Percentiles rank a stretch among this genome's conserved stretches.
These are phyloP conservation scores for Lepidocyrtinus sp. DNA, from an alignment of 2,888 invertebrate genomes.

Conservation along the genomic window DNA sequence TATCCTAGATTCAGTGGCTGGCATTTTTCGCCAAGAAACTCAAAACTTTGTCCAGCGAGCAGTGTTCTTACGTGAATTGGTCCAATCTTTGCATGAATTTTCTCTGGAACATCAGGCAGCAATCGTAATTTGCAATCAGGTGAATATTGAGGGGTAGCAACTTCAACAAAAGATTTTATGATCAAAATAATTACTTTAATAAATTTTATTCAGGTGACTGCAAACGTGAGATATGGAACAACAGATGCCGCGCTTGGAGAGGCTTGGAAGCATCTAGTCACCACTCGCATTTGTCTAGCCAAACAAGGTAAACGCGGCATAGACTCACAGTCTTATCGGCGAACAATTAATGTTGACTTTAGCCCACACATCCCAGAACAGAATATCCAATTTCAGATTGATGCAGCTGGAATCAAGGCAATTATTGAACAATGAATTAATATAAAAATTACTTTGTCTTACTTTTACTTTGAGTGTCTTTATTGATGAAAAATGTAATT, in stretches of 20 bases:
- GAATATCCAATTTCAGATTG: conserved; percentile 32
- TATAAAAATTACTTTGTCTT: too few species aligned
- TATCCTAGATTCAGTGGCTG: conserved; percentile 83
- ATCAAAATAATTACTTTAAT: not conserved
- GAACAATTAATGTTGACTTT: conserved; percentile 76
- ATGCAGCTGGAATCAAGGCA: conserved; percentile 26
- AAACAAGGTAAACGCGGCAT: conserved; percentile 74
- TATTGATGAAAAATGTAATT: too few species aligned
- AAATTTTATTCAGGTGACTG: conserved; percentile 65
- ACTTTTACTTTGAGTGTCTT: too few species aligned
- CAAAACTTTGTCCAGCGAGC: conserved; percentile 75
- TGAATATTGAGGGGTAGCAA: conserved; percentile 70
- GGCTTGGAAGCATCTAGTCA: conserved; percentile 80
- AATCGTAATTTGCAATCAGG: conserved; percentile 83
- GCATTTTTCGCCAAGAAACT: conserved; percentile 78
- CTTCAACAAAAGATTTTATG: not conserved
- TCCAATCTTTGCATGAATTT: conserved; percentile 76
- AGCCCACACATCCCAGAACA: conserved; percentile 77
- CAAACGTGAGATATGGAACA: conserved; percentile 28
- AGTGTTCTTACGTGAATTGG: conserved; percentile 76
- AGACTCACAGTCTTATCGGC: conserved; percentile 59
- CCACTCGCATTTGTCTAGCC: conserved; percentile 74
- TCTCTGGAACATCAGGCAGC: conserved; percentile 76
- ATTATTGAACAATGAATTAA: too few species aligned
- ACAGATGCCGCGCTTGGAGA: conserved; percentile 78